phyloP scores from a whole-genome alignment of 2,113 vertebrate species.

The Zeus faber region DNA sequence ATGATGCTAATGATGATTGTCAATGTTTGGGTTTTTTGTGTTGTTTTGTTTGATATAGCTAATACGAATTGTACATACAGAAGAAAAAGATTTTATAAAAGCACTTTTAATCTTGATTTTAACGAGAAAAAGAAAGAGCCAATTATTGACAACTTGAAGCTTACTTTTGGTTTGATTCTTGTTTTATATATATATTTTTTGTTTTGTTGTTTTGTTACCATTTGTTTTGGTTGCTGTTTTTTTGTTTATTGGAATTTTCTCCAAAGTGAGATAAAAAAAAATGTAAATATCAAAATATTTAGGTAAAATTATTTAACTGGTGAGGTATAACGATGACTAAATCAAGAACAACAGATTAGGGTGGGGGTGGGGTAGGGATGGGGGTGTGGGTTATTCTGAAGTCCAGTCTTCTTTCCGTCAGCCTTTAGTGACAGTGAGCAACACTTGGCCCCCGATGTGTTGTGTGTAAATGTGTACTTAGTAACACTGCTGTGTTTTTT shows the following conservation, averaged over 20 bases:
- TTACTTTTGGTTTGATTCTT: constrained; percentile 51
- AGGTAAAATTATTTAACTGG: constrained; percentile 84
- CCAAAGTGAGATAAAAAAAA: constrained; percentile 81
- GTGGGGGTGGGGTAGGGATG: not conserved
- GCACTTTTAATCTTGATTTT: constrained; percentile 99
- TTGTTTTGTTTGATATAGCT: constrained; percentile 80
- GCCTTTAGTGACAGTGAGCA: constrained; percentile 59
- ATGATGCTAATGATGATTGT: constrained; percentile 64
- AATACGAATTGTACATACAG: constrained; percentile 96
- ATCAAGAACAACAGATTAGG: constrained; percentile 56
- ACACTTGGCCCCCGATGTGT: constrained; percentile 54
- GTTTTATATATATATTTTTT: constrained; percentile 23
- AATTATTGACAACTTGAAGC: constrained; percentile 87
- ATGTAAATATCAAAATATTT: constrained; percentile 84
- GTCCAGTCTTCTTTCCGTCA: constrained; percentile 52
- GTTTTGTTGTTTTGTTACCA: constrained; percentile 4
- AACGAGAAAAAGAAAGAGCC: constrained; percentile 79
- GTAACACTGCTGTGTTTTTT: constrained; percentile 68
- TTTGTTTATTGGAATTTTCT: constrained; percentile 82
- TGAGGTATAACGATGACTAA: constrained; percentile 71
- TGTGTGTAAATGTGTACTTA: constrained; percentile 68
- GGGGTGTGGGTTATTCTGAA: constrained; percentile 63
- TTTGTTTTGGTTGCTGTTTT: constrained; percentile 52
- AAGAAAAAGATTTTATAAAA: constrained; percentile 92
- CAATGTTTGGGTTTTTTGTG: constrained; percentile 69